Base-by-base conservation (phyloP, 2,113 vertebrate species). In the Onychorhynchus coronatus region DNA sequence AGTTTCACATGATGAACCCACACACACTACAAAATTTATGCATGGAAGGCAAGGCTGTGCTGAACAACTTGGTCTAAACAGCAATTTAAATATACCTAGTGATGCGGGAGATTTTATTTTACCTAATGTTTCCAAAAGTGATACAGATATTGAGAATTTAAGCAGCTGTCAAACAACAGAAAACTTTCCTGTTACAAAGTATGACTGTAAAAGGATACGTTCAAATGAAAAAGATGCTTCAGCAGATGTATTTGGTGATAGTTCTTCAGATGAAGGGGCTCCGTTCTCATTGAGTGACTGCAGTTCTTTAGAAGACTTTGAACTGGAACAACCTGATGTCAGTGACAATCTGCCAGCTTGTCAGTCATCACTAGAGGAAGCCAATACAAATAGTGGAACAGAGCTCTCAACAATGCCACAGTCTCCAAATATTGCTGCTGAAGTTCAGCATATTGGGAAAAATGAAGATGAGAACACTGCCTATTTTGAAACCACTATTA, bases 221-320 rank as follows among this genome's bases (percentile, higher is more conserved):
- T 52, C 53, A 73, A 41, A 58, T 25, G 30, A 59, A 42, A 77
- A 31, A 59, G 14, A 39, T 24, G 9, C 49, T 91, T 33, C 30
- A 23, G 82, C 56, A 14, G 68, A 81, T 58, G 0, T 42, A 22
- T 85, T 75, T 71, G 70, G 17, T 1, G 70, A 93, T 8, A 96
- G 88, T 41, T 97, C 78, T 6, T 97, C 98, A 28, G 84, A 96
- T 11, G 97, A 98, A 89, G 98, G 98, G 10, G 93, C 88, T 63
- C 59, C 96, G 9, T 98, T 98, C 74, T 98, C 98, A 31, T 28
- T 98, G n/a, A 98, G 98, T 28, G 98, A 98, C 9, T 65, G n/a
- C 4, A 94, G 89, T 4, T 98, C 96, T 65, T 42, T 73, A 79
- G 66, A 89, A 31, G 96, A 97, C 19, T 80, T 30, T 14, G 52